Conservation (phyloP, 2,888 invertebrate species). For the Brachypalpus laphriformis region DNA sequence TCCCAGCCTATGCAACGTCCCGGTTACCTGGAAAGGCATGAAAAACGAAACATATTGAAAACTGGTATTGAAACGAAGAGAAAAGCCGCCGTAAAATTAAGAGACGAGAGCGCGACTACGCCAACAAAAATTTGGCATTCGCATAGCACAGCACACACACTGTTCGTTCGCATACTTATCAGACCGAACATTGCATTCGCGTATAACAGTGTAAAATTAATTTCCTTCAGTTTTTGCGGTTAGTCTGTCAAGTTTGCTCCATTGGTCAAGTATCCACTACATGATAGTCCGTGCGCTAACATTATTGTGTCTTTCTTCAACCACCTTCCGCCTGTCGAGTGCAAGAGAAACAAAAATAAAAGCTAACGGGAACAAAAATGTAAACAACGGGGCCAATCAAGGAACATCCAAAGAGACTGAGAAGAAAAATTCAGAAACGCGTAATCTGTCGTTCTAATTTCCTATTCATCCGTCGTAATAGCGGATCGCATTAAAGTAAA, state of each 20-base stretch:
- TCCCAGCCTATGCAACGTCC: not conserved
- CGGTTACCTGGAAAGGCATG: not conserved
- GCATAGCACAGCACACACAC: not conserved
- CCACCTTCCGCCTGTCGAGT: not conserved
- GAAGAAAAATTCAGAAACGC: not conserved
- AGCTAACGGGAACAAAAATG: constrained; percentile 33
- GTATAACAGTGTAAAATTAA: not conserved
- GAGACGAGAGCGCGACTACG: not conserved
- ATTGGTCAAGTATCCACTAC: not conserved
- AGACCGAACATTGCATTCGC: not conserved
- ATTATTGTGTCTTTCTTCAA: constrained; percentile 3
- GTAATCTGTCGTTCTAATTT: not conserved
- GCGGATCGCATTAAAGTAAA: not conserved
- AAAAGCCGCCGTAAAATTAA: not conserved
- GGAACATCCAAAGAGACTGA: not conserved
- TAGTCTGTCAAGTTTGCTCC: constrained; percentile 30
- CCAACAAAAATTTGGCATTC: not conserved
- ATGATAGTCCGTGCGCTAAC: not conserved
- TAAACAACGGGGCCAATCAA: constrained; percentile 52
- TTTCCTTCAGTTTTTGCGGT: not conserved
- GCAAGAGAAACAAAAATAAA: constrained; percentile 12
- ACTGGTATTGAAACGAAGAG: not conserved
- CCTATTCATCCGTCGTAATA: not conserved
- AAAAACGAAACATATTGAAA: not conserved
- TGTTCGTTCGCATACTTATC: not conserved